Conservation (phyloP, 2,888 invertebrate species). For the Syrista parreyssii region DNA sequence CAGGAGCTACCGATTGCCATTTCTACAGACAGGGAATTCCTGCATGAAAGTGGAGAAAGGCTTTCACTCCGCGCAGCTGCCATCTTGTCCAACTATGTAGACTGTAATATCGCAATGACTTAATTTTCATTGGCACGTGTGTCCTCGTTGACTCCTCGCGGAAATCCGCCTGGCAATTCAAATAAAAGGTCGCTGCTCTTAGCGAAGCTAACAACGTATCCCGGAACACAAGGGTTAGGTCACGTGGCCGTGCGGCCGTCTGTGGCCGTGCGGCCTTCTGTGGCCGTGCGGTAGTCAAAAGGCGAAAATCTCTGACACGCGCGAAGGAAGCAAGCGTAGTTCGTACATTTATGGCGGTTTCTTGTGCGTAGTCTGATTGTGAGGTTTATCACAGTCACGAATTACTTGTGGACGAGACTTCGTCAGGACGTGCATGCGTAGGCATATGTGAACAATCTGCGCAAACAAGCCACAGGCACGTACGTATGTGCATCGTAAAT, state of each 20-base stretch:
- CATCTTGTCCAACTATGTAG: neutral
- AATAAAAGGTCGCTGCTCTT: neutral
- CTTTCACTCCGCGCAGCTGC: slow-evolving; percentile 23
- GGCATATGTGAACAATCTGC: too few relatives aligned
- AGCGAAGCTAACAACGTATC: neutral
- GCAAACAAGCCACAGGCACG: too few relatives aligned
- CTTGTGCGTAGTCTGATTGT: neutral
- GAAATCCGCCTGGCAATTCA: neutral
- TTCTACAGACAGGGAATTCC: slow-evolving; percentile 19
- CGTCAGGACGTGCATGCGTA: neutral
- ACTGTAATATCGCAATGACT: slow-evolving; percentile 13
- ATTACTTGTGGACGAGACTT: neutral
- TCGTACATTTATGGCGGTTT: neutral
- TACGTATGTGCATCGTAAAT: neutral
- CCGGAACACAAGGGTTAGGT: neutral
- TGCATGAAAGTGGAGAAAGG: slow-evolving; percentile 54
- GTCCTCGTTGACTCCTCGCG: neutral
- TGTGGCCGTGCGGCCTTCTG: too few relatives aligned
- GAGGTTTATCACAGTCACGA: neutral
- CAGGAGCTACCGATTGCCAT: neutral
- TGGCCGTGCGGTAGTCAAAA: neutral
- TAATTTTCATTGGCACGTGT: slow-evolving; percentile 23
- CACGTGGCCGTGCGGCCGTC: neutral
- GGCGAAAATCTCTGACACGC: neutral
- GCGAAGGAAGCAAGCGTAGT: neutral